Evolutionary conservation across 1,140 invertebrate species (phyloP).

Genomic region (Cotesia typhae): DNA sequence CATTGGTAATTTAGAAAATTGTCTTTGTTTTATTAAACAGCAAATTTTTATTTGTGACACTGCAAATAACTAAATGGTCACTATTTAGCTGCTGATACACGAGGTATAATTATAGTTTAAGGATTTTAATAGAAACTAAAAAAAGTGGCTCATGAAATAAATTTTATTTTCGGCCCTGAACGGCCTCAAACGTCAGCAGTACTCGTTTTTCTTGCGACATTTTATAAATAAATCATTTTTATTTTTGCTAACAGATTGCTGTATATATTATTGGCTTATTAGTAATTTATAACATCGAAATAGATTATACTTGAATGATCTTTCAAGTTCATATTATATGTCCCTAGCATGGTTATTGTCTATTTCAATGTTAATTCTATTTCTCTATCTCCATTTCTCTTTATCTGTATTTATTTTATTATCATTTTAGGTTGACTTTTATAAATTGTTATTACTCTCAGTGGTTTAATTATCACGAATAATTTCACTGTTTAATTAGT

Average conservation of each 20-base stretch:
- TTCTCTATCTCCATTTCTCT: not conserved
- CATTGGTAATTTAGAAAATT: no score
- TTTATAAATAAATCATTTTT: conserved; percentile 40
- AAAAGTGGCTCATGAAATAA: conserved; percentile 1
- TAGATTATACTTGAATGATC: not conserved
- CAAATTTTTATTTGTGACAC: no score
- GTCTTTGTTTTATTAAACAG: no score
- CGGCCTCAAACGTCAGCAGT: conserved; percentile 32
- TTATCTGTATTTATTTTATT: not conserved
- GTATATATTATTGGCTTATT: conserved; percentile 23
- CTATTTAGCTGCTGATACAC: not conserved
- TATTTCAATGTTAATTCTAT: not conserved
- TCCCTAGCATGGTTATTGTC: no score
- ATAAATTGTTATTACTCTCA: not conserved
- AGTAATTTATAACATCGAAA: conserved; percentile 1
- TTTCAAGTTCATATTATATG: conserved; percentile 1
- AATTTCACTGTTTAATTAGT: no score
- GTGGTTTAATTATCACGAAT: no score
- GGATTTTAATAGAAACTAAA: no score
- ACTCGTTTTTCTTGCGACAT: conserved; percentile 33
- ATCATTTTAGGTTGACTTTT: not conserved
- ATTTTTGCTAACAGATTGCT: conserved; percentile 31
- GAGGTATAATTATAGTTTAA: not conserved
- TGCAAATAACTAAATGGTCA: not conserved
- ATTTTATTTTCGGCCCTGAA: conserved; percentile 35